Base-by-base conservation (phyloP, 1,140 invertebrate species). In the Sycobia sp. region DNA sequence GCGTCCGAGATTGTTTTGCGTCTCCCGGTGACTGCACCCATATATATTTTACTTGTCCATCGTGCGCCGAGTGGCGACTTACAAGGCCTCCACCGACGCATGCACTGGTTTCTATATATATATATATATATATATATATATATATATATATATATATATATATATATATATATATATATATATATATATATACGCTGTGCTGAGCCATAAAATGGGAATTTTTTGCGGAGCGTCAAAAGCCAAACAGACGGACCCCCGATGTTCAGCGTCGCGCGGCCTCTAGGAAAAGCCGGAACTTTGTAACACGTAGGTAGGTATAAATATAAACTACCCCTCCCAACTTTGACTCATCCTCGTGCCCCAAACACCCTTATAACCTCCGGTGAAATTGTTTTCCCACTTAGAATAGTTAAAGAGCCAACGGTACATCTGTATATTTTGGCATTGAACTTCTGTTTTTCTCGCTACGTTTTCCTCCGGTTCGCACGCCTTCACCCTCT, bases 361-460 rank as follows among this genome's bases (percentile, higher is more conserved):
- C 16, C 39, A 20, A 16, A 23, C 44, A 3, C 14, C 23, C 23
- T 25, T 22, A 7, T 47, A n/a, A n/a, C 20, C 11, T 13, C 20
- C 44, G 14, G 2, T 25, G 4, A n/a, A n/a, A n/a, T n/a, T n/a
- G n/a, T n/a, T n/a, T n/a, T n/a, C n/a, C n/a, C n/a, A 14, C 14
- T n/a, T 10, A 1, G 2, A 41, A 39, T 41, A 34, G 23, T 50
- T 44, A 44, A 34, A 13, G 11, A 44, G 18, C 38, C 44, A 44
- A 61, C 46, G 23, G 20, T 61, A 44, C 27, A 1, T 61, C 10
- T 43, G n/a, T n/a, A 32, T 20, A 61, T 61, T 61, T 61, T 53
- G 39, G 49, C 38, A 61, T 4, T 43, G 16, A 3, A 18, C 34
- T 11, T 20, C 20, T 22, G 1, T n/a, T n/a, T n/a, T n/a, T n/a